Evolutionary conservation across 1,140 invertebrate genomes (phyloP), one percentile per base, ranked within the genome.

Genomic region (Eueides isabella): DNA sequence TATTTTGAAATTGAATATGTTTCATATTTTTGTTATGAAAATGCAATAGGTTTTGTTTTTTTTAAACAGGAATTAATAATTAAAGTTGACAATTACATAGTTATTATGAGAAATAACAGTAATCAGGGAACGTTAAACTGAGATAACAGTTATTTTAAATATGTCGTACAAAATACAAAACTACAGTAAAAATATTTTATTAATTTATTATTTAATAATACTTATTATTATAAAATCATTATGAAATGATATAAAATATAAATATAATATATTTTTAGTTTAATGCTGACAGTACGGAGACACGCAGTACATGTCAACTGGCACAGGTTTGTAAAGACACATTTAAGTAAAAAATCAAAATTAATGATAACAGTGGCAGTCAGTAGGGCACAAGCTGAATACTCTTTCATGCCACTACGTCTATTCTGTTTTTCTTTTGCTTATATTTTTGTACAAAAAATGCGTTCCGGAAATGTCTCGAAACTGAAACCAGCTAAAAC

Each of bases 331-430:
- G 88, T 92, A 92, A 90, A 92, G 89, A 88, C 86, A 90, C 85
- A 82, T 89, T 88, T 90, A 71, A 88, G 87, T 84, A 87, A 90
- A 91, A 92, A 91, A 89, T 90, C 86, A 89, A 88, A 92, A 92
- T 91, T 92, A 92, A 92, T 92, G 89, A 91, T 91, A 90, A 88
- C 83, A 83, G 81, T 91, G 89, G 88, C 88, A 90, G 84, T 76
- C 81, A 88, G 84, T 79, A 85, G 87, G 86, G 86, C 87, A 87
- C 83, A 87, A 77, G 84, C 80, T 84, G 85, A 87, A 89, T 87
- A 79, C 80, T 79, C 82, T 84, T 87, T 84, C 73, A 82, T 83
- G 79, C 72, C 77, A 71, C 74, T 81, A 75, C 70, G 67, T 74
- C 67, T 67, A 83, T 79, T 78, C 76, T 72, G 74, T 80, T 83